Evolutionary conservation across 2,888 invertebrate species (phyloP).

Genomic region (Rhagonycha lutea): DNA sequence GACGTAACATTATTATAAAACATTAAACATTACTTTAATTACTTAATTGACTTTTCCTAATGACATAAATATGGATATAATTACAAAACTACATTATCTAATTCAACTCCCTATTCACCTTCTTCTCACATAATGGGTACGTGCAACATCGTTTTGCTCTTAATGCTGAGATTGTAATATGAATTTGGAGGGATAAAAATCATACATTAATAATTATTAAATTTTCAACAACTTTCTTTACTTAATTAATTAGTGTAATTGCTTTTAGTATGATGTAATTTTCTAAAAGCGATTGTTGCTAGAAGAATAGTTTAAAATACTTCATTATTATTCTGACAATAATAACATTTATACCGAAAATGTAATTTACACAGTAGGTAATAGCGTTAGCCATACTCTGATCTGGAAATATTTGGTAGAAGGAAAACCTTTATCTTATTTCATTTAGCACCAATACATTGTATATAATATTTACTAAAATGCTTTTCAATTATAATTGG

Average conservation of each 20-base stretch:
- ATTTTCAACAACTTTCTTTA: background rate
- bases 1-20: background rate
- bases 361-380: background rate
- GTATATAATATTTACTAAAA: too few relatives aligned
- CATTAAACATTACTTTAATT: background rate
- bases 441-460: too few relatives aligned
- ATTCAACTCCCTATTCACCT: conserved; percentile 23
- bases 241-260: background rate
- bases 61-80: conserved; percentile 29
- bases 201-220: background rate
- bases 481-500: too few relatives aligned
- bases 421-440: too few relatives aligned
- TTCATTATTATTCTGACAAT: background rate
- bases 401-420: background rate
- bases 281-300: background rate
- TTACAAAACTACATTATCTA: conserved; percentile 30
- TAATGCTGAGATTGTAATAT: conserved; percentile 10
- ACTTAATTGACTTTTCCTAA: conserved; percentile 9
- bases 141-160: conserved; percentile 21
- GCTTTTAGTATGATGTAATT: background rate
- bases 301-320: background rate
- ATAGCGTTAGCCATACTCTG: too few relatives aligned
- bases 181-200: conserved; percentile 1
- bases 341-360: background rate
- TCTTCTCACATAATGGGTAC: conserved; percentile 21